These are phyloP conservation scores for Corynorhinus townsendii DNA, from an alignment of 2,113 vertebrate genomes.

Conservation along the genomic window DNA sequence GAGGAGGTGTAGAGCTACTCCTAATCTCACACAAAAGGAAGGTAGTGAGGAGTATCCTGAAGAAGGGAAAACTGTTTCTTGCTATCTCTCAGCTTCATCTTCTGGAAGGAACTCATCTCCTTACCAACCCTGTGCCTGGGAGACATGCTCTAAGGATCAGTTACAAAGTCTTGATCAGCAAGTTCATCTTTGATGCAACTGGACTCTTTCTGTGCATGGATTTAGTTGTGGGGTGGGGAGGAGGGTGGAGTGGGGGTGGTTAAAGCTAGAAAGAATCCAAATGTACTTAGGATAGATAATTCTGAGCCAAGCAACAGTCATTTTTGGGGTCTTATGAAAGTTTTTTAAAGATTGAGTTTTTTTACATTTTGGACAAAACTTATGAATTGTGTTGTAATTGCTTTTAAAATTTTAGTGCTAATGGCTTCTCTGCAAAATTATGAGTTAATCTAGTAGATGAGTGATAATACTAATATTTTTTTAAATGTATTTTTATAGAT, in stretches of 20 bases:
- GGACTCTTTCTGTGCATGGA: not conserved
- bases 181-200: not conserved
- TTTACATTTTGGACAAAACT: not conserved
- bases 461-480: not conserved
- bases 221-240: not conserved
- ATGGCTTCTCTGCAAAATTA: not conserved
- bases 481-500: too few species aligned
- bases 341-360: not conserved
- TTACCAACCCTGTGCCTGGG: not conserved
- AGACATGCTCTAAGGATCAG: not conserved
- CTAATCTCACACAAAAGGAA: not conserved
- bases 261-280: not conserved
- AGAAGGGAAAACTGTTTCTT: not conserved
- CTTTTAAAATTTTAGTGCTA: not conserved
- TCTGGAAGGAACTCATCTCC: not conserved
- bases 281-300: not conserved
- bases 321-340: not conserved
- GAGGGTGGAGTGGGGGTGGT: not conserved
- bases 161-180: not conserved
- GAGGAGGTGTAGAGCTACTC: accelerated
- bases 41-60: not conserved
- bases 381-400: not conserved
- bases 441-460: not conserved
- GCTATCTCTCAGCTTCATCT: not conserved
- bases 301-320: not conserved